Base-by-base conservation (phyloP, 2,113 vertebrate species). In the Cyanoliseus patagonus region DNA sequence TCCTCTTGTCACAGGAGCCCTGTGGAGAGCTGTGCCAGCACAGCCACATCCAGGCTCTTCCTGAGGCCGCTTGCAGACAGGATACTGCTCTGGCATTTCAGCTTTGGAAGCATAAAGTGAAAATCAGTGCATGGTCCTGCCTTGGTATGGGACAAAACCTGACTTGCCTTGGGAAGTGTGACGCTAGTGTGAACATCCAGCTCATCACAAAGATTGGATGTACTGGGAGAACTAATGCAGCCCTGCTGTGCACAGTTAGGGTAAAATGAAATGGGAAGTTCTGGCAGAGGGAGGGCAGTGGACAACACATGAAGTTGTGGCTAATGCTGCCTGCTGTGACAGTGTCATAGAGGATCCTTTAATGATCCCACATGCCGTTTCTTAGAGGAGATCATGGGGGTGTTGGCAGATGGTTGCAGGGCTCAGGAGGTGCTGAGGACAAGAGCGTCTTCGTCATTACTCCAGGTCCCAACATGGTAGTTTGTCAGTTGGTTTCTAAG, bases 381-480 rank as follows among this genome's bases (percentile, higher is more conserved):
- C 57, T 67, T 59, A 37, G 22, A 25, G 47, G 46, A 59, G 47
- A 37, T 42, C 0, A 1, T 41, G 64, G 10, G 23, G 5, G 13
- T 47, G 52, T 52, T 74, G 30, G 22, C 28, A 51, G 47, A 52
- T 52, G 13, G 23, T 78, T 74, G 72, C 53, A 83, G 37, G 37
- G 33, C 61, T 57, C 1, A 0, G 41, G 41, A 82, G 51, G 33
- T 55, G 51, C 81, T 73, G 57, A 13, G 8, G 53, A 10, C 30
- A 73, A 74, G 59, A n/a, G 10, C 23, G 11, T 24, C n/a, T 86
- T 77, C 68, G 4, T 62, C 35, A 39, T 57, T 35, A 33, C 22
- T 55, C 52, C 9, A 22, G 17, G n/a, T 78, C 61, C 49, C 0
- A 0, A 10, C 25, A 7, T 0, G 0, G 63, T 53, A 49, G 51